A percentile compares a stretch with the other conserved stretches of the same genome.
Conservation (phyloP, 2,797 vertebrate genomes). For the Linurgus olivaceus region DNA sequence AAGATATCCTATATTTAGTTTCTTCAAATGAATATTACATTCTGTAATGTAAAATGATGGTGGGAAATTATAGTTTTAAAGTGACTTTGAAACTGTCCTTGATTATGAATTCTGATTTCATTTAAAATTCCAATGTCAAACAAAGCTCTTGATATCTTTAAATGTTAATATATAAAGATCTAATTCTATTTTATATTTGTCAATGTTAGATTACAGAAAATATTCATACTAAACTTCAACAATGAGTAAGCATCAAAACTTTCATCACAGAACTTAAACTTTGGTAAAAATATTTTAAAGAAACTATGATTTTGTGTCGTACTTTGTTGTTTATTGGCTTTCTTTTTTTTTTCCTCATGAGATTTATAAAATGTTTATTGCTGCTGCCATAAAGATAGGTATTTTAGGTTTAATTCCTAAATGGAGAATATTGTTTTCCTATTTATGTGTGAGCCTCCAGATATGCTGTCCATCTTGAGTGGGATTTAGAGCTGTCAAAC, state of each 20-base stretch:
- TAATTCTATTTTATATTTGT: not conserved
- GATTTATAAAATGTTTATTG: not conserved
- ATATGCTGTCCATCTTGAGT: not conserved
- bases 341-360: not conserved
- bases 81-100: not conserved
- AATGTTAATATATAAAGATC: not conserved
- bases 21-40: not conserved
- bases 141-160: not conserved
- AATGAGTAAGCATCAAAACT: not conserved
- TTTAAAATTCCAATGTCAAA: not conserved
- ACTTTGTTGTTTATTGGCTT: not conserved
- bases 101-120: not conserved
- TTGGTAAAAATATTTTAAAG: not conserved
- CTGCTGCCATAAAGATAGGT: not conserved
- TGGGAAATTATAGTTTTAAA: conserved; percentile 7
- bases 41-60: not conserved
- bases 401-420: not conserved
- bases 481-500: conserved; percentile 24
- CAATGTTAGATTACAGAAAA: not conserved
- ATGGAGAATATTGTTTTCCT: not conserved
- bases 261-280: not conserved
- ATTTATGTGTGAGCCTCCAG: not conserved
- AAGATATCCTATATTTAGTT: conserved; percentile 28
- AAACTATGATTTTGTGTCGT: not conserved
- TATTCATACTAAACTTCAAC: not conserved